Evolutionary conservation across 1,140 invertebrate species (phyloP).

Genomic region (Heliothis virescens): DNA sequence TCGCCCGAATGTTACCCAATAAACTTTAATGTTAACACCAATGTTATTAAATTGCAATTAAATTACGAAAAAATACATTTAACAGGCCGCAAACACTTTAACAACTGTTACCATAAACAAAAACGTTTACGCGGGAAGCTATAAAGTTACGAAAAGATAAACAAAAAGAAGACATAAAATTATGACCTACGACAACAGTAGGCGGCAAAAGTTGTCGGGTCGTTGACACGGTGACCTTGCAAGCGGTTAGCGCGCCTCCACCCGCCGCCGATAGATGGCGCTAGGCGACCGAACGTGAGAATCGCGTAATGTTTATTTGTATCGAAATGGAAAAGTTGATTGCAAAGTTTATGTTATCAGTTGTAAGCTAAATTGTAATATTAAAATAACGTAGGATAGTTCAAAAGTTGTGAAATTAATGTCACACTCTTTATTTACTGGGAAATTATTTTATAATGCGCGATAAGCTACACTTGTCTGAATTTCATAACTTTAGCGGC

Average conservation of each 20-base stretch:
- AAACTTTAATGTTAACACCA: slow-evolving; percentile 10
- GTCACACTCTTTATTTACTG: no score
- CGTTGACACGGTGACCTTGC: slow-evolving; percentile 85
- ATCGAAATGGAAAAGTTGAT: slow-evolving; percentile 46
- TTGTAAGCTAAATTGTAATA: background rate
- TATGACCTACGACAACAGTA: slow-evolving; percentile 86
- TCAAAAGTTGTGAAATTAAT: background rate
- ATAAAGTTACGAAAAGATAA: slow-evolving; percentile 86
- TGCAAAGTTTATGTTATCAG: slow-evolving; percentile 22
- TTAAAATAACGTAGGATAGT: background rate
- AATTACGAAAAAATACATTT: slow-evolving; percentile 41
- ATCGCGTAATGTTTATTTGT: slow-evolving; percentile 29
- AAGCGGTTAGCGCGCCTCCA: slow-evolving; percentile 59
- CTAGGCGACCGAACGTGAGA: slow-evolving; percentile 45
- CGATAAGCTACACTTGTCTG: background rate
- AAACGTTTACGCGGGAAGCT: slow-evolving; percentile 75
- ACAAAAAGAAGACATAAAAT: slow-evolving; percentile 86
- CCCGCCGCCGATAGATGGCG: slow-evolving; percentile 77
- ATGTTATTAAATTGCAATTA: slow-evolving; percentile 34
- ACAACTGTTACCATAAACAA: slow-evolving; percentile 50
- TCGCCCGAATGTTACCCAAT: slow-evolving; percentile 4
- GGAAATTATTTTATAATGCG: no score
- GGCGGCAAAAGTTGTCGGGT: slow-evolving; percentile 85
- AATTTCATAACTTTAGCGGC: background rate
- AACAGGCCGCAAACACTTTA: slow-evolving; percentile 28